Percentiles rank a stretch among this genome's conserved stretches.
Evolutionary conservation across 2,888 invertebrate species (phyloP).

Genomic region (Scotopteryx bipunctaria): DNA sequence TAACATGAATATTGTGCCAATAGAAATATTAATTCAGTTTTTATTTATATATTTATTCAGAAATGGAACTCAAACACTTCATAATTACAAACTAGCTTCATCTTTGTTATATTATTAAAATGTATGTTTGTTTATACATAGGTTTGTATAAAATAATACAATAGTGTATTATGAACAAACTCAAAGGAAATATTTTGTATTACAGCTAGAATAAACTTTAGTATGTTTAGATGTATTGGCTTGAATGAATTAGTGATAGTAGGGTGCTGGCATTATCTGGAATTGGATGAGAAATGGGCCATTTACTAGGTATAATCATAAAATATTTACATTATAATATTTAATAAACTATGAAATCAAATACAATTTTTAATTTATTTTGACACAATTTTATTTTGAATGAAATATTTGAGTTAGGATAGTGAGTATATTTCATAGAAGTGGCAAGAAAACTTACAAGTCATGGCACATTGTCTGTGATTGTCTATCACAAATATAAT

Average conservation of each 20-base stretch:
- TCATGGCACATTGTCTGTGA: slow-evolving; percentile 45
- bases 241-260: slow-evolving; percentile 15
- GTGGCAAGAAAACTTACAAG: slow-evolving; percentile 38
- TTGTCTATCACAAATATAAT: slow-evolving; percentile 9
- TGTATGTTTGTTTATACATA: no score
- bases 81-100: no score
- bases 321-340: slow-evolving; percentile 49
- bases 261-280: slow-evolving; percentile 28
- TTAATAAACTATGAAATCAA: slow-evolving; percentile 38
- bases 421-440: slow-evolving; percentile 30
- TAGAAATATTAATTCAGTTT: neutral
- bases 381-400: slow-evolving; percentile 22
- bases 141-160: no score
- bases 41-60: no score
- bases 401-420: slow-evolving; percentile 12
- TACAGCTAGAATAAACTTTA: no score
- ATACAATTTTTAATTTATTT: slow-evolving; percentile 40
- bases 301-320: slow-evolving; percentile 44
- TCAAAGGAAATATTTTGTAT: no score
- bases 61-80: no score
- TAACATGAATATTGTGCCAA: slow-evolving; percentile 8
- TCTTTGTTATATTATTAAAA: no score
- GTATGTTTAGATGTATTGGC: no score
- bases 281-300: slow-evolving; percentile 35
- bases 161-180: no score